Base-by-base conservation (phyloP, 2,888 invertebrate species). In the Andrena dorsata region DNA sequence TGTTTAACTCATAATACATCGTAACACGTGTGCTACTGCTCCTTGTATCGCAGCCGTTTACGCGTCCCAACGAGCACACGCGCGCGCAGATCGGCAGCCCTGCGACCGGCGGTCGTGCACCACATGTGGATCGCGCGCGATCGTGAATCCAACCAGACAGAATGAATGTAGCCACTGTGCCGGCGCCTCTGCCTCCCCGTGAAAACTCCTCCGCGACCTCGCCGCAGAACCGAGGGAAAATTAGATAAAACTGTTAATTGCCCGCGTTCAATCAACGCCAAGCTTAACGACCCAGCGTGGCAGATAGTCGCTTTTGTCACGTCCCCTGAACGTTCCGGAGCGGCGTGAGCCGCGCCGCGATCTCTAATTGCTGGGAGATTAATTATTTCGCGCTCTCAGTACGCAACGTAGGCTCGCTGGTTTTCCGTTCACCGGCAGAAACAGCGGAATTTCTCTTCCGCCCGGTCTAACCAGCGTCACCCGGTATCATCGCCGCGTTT, bases 1-100 rank as follows among this genome's bases (percentile, higher is more conserved):
- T 90, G 90, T 91, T 91, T 89, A 89, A 88, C 90, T 88, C 91
- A 86, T 90, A 89, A 90, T 89, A 89, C 89, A 88, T 86, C 86
- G 87, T 87, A 88, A 91, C 86, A 82, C 80, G 80, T 88, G 89
- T 80, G 83, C 83, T 80, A 81, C 83, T 41, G 81, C 71, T 64
- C 69, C 85, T 51, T 85, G 80, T 87, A 81, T 85, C 82, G 71
- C 85, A 82, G 82, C 75, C 85, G 77, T 88, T 88, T 89, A 89
- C 89, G 84, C 83, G 86, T 80, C 83, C 83, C 88, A 69, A 82
- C 81, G 84, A 72, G n/a, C 64, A 64, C 51, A 61, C 32, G 69
- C 68, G 70, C 65, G 71, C 61, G 49, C 49, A 56, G 56, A 56
- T 56, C 56, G 56, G 1, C 56, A 13, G 10, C 23, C 26, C 56